phyloP scores from a whole-genome alignment of 2,888 invertebrate genomes.

The Odiellus spinosus region DNA sequence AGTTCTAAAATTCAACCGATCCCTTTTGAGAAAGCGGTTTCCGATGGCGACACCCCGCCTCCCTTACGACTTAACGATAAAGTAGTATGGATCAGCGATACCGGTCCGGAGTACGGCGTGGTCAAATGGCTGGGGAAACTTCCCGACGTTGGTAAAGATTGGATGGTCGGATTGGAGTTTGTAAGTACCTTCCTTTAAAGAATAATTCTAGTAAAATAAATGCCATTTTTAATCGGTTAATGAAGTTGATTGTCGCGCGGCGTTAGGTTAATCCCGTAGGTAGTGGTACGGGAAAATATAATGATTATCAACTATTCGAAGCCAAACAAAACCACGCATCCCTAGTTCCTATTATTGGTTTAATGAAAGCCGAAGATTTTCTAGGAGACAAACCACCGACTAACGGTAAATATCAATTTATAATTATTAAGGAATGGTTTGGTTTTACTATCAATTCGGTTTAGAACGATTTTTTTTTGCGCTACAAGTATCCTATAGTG shows the following conservation, averaged over 20 bases:
- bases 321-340: conserved; percentile 35
- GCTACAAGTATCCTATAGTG: too few species aligned
- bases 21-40: conserved; percentile 12
- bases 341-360: conserved; percentile 34
- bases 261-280: conserved; percentile 38
- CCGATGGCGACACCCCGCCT: conserved; percentile 21
- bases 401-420: too few species aligned
- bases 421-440: too few species aligned
- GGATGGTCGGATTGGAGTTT: conserved; percentile 40
- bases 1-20: conserved; percentile 11
- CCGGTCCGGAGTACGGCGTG: conserved; percentile 34
- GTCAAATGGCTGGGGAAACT: conserved; percentile 38
- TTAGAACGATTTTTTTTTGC: too few species aligned
- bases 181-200: conserved; percentile 28
- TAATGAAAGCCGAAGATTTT: conserved; percentile 34
- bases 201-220: too few species aligned
- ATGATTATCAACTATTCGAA: conserved; percentile 34
- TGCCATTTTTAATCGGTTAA: too few species aligned
- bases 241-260: too few species aligned
- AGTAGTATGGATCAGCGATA: conserved; percentile 38
- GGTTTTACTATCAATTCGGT: too few species aligned
- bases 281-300: conserved; percentile 37
- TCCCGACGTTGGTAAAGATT: conserved; percentile 28
- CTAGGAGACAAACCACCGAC: conserved; percentile 10
- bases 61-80: conserved; percentile 32